Evolutionary conservation across 2,113 vertebrate species (phyloP).

Genomic region (Porphyrio hochstetteri): DNA sequence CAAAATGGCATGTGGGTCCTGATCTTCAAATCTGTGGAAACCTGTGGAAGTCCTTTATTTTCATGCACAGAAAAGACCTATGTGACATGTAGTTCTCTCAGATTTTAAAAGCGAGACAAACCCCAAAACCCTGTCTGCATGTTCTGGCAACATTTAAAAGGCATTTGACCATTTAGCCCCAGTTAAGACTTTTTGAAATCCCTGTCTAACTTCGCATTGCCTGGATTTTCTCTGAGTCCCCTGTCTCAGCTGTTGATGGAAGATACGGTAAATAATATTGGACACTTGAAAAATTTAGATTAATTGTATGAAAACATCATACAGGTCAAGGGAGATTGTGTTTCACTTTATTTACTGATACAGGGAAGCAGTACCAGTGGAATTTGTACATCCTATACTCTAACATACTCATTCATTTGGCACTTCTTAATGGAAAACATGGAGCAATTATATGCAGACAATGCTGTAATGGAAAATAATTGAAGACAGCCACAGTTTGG

Average conservation of each 20-base stretch:
- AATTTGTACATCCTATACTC: slow-evolving; percentile 44
- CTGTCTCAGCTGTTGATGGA: slow-evolving; percentile 36
- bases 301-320: background rate
- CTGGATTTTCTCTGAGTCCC: slow-evolving; percentile 4
- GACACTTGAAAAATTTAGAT: slow-evolving; percentile 26
- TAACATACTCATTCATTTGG: slow-evolving; percentile 56
- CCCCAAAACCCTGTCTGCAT: background rate
- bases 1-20: background rate
- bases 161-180: slow-evolving; percentile 1
- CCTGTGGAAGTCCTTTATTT: background rate
- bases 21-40: background rate
- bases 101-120: background rate
- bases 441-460: slow-evolving; percentile 72
- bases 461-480: slow-evolving; percentile 75
- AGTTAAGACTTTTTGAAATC: slow-evolving; percentile 2
- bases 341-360: slow-evolving; percentile 54
- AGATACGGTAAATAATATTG: background rate
- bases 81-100: background rate
- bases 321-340: slow-evolving; percentile 7
- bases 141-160: background rate
- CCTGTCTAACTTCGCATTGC: background rate
- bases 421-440: slow-evolving; percentile 71
- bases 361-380: slow-evolving; percentile 18
- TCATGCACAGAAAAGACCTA: background rate
- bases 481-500: slow-evolving; percentile 53